Conservation (phyloP, 1,140 invertebrate genomes). For the Physella acuta region DNA sequence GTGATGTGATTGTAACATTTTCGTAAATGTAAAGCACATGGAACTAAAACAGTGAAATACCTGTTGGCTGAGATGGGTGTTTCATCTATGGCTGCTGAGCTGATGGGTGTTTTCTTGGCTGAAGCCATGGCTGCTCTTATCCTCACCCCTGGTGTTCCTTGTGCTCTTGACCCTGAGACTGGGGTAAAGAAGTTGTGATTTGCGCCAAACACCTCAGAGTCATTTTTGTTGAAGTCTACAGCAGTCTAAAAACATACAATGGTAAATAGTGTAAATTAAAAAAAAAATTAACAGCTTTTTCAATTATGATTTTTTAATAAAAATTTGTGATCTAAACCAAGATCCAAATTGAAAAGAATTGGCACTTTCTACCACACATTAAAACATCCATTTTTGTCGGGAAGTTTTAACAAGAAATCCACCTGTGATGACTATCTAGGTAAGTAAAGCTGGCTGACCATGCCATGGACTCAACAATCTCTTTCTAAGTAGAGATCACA, state of each 20-base stretch:
- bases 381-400: too few species aligned
- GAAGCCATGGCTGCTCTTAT: constrained; percentile 5
- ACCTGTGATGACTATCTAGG: too few species aligned
- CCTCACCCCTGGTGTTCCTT: neutral
- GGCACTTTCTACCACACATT: too few species aligned
- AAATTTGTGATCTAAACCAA: neutral
- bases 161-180: neutral
- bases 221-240: constrained; percentile 8
- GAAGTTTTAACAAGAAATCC: too few species aligned
- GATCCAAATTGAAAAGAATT: too few species aligned
- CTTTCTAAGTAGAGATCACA: too few species aligned
- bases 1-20: too few species aligned
- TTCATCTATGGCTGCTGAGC: neutral
- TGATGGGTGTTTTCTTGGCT: neutral
- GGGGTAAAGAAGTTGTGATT: constrained; percentile 24
- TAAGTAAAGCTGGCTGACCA: too few species aligned
- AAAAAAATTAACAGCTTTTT: constrained; percentile 5
- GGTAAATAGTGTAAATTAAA: too few species aligned
- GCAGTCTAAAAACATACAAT: neutral
- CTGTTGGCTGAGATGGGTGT: constrained; percentile 9
- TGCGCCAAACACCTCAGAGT: constrained; percentile 22
- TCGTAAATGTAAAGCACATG: too few species aligned
- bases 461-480: too few species aligned
- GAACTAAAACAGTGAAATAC: neutral
- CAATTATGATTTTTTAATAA: neutral